Conservation (phyloP, 2,797 vertebrate genomes). For the Crax fasciolata region DNA sequence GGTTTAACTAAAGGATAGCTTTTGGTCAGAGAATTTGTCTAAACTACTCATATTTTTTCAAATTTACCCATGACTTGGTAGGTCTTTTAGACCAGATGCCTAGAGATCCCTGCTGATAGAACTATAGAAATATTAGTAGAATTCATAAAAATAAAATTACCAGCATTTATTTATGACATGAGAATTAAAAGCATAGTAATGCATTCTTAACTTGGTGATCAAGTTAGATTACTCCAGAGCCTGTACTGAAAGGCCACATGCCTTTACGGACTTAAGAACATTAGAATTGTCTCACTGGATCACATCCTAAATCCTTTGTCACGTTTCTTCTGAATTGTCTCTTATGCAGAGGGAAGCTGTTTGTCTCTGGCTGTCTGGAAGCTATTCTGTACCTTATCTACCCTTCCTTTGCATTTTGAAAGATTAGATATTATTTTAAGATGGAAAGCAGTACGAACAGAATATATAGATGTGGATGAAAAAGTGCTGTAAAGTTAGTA, state of each 20-base stretch:
- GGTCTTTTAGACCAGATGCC: neutral
- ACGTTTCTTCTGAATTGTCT: neutral
- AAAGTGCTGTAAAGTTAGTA: neutral
- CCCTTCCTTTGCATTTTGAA: neutral
- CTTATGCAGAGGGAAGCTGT: neutral
- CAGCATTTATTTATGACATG: neutral
- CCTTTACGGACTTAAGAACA: neutral
- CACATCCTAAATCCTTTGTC: neutral
- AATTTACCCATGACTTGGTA: neutral
- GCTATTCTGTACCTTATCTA: neutral
- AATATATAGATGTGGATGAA: neutral
- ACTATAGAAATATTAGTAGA: neutral
- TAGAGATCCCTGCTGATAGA: neutral
- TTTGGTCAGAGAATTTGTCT: neutral
- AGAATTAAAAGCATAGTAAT: neutral
- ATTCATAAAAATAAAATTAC: neutral
- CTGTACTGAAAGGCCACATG: neutral
- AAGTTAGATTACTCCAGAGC: neutral
- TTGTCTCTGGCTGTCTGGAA: neutral
- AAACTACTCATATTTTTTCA: neutral
- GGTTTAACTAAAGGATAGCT: neutral
- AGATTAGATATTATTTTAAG: neutral
- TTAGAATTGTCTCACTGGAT: neutral
- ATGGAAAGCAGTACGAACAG: neutral
- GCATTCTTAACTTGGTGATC: neutral